Percentiles rank a stretch among this genome's conserved stretches.
Evolutionary conservation across 2,797 vertebrate genomes (phyloP).

Genomic region (Argya squamiceps): DNA sequence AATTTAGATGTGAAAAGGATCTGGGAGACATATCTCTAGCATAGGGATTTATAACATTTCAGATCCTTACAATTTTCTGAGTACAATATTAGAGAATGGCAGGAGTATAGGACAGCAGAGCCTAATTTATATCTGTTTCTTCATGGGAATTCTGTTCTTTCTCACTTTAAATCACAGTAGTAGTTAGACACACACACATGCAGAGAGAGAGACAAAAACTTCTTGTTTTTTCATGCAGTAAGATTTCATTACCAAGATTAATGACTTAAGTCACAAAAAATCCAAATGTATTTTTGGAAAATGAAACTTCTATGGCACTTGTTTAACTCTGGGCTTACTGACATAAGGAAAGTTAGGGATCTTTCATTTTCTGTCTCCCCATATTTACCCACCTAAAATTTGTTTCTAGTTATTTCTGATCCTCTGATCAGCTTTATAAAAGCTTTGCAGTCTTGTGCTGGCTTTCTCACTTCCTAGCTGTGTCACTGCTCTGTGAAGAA

Average conservation of each 20-base stretch:
- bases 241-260: not conserved
- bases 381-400: not conserved
- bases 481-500: not conserved
- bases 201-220: not conserved
- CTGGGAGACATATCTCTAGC: not conserved
- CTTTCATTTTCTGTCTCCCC: not conserved
- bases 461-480: not conserved
- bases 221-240: not conserved
- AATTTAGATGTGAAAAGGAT: not conserved
- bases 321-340: not conserved
- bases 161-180: not conserved
- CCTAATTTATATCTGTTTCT: not conserved
- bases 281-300: not conserved
- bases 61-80: not conserved
- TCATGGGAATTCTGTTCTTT: not conserved
- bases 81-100: not conserved
- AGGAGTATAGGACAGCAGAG: not conserved
- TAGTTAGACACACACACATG: not conserved
- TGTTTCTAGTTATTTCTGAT: not conserved
- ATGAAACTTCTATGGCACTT: not conserved
- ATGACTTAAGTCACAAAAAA: not conserved
- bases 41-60: not conserved
- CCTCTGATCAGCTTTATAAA: not conserved
- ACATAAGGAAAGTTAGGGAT: not conserved
- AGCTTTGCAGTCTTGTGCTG: not conserved